Base-by-base conservation (phyloP, 1,140 invertebrate genomes). In the Sminthurides bifidus region DNA sequence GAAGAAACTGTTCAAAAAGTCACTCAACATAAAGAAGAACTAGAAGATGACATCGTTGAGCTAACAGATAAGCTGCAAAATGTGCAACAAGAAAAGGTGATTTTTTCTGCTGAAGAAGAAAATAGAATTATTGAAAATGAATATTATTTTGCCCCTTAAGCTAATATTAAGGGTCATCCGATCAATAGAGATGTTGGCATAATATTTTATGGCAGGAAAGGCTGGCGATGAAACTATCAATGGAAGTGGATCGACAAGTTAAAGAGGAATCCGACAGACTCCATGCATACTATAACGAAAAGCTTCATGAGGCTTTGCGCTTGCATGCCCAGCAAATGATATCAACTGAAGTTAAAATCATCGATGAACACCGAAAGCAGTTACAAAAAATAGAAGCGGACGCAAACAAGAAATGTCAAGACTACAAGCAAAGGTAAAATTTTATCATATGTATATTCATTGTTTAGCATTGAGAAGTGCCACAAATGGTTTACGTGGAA, bases 211-310 rank as follows among this genome's bases (percentile, higher is more conserved):
- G 37, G 23, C 48, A 54, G 33, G 26, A 54, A 54, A 52, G 37
- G 50, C 26, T 53, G 26, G 29, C 24, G 21, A 14, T 10, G 33
- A 52, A 15, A n/a, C 6, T 4, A n/a, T 8, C 5, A 15, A 5
- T 27, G 35, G 49, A 52, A 24, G 40, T 52, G 26, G 31, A 52
- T 15, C 10, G 23, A 12, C 37, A 52, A 35, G 40, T 58, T 5
- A 45, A 58, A 24, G 41, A 50, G 15, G 59, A 60, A 52, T 21
- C 26, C 1, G 51, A 56, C 10, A 27, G 50, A 50, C 51, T 60
- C 15, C 59, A 60, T n/a, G 49, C 50, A 3, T 60, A 60, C 23
- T 57, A 56, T 24, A 56, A 56, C 23, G 31, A 35, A 1, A 56
- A 56, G 12, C 48, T 60, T 15, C 44, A 60, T 33, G 46, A 56